These are phyloP conservation scores for Epinephelus cyanopodus DNA, from an alignment of 2,113 vertebrate genomes.

Conservation along the genomic window DNA sequence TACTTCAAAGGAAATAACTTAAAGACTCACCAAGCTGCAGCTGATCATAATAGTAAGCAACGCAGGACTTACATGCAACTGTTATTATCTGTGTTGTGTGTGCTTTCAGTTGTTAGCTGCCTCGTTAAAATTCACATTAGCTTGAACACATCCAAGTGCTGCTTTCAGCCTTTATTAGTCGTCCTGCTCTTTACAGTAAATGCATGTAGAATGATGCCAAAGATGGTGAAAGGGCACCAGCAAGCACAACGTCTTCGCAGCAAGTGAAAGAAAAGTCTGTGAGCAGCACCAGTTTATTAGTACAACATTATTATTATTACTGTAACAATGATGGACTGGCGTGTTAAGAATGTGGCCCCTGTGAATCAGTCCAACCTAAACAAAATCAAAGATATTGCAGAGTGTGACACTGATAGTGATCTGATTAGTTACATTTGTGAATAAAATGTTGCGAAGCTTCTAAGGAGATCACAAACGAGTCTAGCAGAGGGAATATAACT, in stretches of 20 bases:
- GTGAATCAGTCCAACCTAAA: neutral
- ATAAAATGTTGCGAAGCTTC: conserved; percentile 15
- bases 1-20: neutral
- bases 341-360: neutral
- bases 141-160: neutral
- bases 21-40: neutral
- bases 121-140: neutral
- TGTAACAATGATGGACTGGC: neutral
- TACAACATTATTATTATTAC: neutral
- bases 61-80: neutral
- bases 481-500: neutral
- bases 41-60: neutral
- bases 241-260: neutral
- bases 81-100: neutral
- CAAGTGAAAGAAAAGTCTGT: neutral
- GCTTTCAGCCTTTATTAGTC: neutral
- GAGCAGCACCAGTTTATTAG: neutral
- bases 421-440: conserved; percentile 25
- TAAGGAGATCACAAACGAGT: conserved; percentile 15
- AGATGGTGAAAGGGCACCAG: neutral
- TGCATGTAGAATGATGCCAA: neutral
- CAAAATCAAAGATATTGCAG: conserved; percentile 15
- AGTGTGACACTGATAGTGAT: neutral
- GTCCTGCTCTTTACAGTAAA: neutral
- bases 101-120: neutral